phyloP scores from a whole-genome alignment of 2,888 invertebrate genomes.

The Lithophane ornitopus region DNA sequence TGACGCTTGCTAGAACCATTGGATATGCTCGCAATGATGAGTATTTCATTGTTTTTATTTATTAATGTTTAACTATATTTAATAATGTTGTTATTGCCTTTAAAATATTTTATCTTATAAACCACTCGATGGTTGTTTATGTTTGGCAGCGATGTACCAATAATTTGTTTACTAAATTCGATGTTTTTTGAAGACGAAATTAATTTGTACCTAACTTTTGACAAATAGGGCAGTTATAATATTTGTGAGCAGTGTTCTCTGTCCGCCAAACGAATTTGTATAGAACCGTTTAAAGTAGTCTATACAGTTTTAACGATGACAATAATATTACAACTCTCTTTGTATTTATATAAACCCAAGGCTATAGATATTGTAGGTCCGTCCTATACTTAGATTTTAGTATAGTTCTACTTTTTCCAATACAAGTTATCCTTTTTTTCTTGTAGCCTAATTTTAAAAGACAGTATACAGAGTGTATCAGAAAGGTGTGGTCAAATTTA shows the following conservation, averaged over 20 bases:
- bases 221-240: conserved; percentile 21
- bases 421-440: conserved; percentile 29
- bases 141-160: conserved; percentile 47
- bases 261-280: conserved; percentile 42
- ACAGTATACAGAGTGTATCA: neutral
- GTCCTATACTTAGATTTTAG: conserved; percentile 56
- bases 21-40: conserved; percentile 90
- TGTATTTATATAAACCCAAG: conserved; percentile 42
- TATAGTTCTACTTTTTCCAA: conserved; percentile 31
- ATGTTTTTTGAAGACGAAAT: conserved; percentile 34
- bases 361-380: conserved; percentile 55
- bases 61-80: conserved; percentile 72
- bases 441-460: conserved; percentile 28
- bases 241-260: conserved; percentile 42
- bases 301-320: conserved; percentile 59
- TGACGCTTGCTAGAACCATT: conserved; percentile 86
- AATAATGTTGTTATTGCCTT: conserved; percentile 73
- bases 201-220: conserved; percentile 40
- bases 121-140: conserved; percentile 53
- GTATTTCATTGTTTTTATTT: conserved; percentile 89
- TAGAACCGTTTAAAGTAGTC: conserved; percentile 21
- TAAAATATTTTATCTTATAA: conserved; percentile 64
- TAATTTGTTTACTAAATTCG: conserved; percentile 32
- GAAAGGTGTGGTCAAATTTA: too few relatives aligned
- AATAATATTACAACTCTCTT: conserved; percentile 60